Base-by-base conservation (phyloP, 2,888 invertebrate species). In the Epinotia demarniana region DNA sequence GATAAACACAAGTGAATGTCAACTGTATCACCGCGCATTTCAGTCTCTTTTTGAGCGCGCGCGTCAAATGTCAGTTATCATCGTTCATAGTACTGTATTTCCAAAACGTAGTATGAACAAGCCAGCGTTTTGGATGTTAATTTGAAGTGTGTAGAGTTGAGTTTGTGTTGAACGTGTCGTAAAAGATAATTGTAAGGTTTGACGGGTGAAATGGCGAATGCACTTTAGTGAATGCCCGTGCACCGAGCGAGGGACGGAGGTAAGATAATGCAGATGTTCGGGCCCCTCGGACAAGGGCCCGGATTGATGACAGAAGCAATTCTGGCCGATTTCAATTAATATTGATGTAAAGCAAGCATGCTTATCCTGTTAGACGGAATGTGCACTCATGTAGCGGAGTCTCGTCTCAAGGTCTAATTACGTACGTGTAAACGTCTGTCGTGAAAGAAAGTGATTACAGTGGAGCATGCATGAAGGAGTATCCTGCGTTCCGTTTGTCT, bases 231-330 rank as follows among this genome's bases (percentile, higher is more conserved):
- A 89, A 90, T 90, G 87, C 88, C 86, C 88, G 89, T 88, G 90
- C 90, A 88, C 53, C 53, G 53, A 8, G 53, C 53, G 53, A 53
- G 92, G 91, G 91, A 86, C 82, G 85, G 84, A 92, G 92, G 92
- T 92, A 91, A 92, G 92, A 91, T 92, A 92, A 92, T 93, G 91
- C 93, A 93, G 92, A 92, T 92, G 89, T 90, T 85, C 81, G 82
- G 83, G 81, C 82, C 86, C 84, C 84, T 83, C 80, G 78, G 79
- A 77, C 78, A 76, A 73, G 78, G 81, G 83, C 84, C 83, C 82
- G 81, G 84, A 85, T 87, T 89, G 92, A 90, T 92, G 92, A 92
- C 91, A 87, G 85, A 85, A 86, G 90, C 91, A 87, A 92, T 92
- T 91, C 87, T 83, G 84, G 82, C 82, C 88, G 87, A 86, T 86